These are phyloP conservation scores for Sinohyriopsis cumingii DNA, from an alignment of 2,888 invertebrate genomes.

Conservation along the genomic window DNA sequence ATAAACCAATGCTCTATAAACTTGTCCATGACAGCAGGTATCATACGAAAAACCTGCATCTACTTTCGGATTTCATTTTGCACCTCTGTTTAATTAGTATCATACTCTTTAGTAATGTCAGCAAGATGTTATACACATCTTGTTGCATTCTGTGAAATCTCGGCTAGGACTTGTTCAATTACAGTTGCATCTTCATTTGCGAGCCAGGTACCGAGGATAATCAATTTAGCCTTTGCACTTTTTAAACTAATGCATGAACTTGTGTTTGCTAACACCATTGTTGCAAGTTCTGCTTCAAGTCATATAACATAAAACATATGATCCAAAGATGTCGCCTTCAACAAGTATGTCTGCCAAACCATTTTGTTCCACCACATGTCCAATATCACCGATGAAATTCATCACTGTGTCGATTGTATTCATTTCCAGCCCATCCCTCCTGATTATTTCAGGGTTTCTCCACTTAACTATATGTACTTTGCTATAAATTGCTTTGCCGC, in stretches of 20 bases:
- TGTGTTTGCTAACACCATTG: constrained; percentile 14
- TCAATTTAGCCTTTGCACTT: constrained; percentile 6
- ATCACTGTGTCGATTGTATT: constrained; percentile 14
- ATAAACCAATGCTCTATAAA: background rate
- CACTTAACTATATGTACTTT: constrained; percentile 22
- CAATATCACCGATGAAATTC: constrained; percentile 20
- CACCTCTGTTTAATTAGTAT: background rate
- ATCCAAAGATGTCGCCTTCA: constrained; percentile 12
- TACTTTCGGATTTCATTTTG: background rate
- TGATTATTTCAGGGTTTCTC: constrained; percentile 8
- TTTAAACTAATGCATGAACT: constrained; percentile 7
- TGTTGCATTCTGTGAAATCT: constrained; percentile 3
- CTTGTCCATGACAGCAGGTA: background rate
- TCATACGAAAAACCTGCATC: background rate
- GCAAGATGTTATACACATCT: background rate
- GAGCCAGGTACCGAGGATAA: constrained; percentile 1
- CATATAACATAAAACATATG: constrained; percentile 3
- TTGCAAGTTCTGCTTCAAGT: constrained; percentile 17
- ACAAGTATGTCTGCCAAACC: constrained; percentile 5
- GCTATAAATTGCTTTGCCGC: constrained; percentile 2
- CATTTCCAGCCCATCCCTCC: too few relatives aligned
- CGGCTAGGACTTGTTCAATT: background rate
- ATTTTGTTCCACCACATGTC: constrained; percentile 5
- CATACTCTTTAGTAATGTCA: background rate
- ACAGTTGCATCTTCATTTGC: background rate